Evolutionary conservation across 2,113 vertebrate species (phyloP), one percentile per base, ranked within the genome.

Genomic region (Myotis brandtii): DNA sequence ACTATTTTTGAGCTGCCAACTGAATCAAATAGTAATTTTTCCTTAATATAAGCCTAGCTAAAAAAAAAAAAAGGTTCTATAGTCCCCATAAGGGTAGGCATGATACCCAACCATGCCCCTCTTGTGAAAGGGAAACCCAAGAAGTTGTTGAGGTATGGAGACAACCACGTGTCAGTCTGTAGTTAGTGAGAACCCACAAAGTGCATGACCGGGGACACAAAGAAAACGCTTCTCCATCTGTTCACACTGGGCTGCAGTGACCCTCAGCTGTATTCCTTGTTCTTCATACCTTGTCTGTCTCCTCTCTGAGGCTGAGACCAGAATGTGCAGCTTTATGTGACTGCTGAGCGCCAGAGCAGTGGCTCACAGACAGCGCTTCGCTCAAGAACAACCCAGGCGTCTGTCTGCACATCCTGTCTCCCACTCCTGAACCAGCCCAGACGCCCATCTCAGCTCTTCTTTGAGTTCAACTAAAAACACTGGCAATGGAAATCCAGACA

Each of bases 1-100:
- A 3, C 75, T 66, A 50, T 43, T 93, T 98, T 90, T 87, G 86
- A 73, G 56, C 34, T 84, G 25, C 73, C 80, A 30, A 43, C 25
- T 56, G 43, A 91, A 89, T 90, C 27, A 75, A 46, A 62, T 9
- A 37, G 43, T 43, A 59, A 62, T n/a, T 34, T 89, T 25, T 82
- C 43, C 27, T 84, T 70, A 62, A 32, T 10, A 40, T 73, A 85
- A 92, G 54, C 66, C 54, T 30, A 59, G 56, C 32, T 11, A 27
- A 67, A 76, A 21, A 48, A 56, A 59, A 59, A 25, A 27, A 48
- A 72, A 21, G n/a, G 11, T 6, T 72, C 6, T 25, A 25, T 32
- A 43, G 18, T 76, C 17, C 5, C 1, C 4, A 2, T 2, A 32
- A 25, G 30, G 10, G 8, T 32, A n/a, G 27, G 27, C 52, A 23